Evolutionary conservation across 2,113 vertebrate species (phyloP).

Genomic region (Chlamydotis undulata): DNA sequence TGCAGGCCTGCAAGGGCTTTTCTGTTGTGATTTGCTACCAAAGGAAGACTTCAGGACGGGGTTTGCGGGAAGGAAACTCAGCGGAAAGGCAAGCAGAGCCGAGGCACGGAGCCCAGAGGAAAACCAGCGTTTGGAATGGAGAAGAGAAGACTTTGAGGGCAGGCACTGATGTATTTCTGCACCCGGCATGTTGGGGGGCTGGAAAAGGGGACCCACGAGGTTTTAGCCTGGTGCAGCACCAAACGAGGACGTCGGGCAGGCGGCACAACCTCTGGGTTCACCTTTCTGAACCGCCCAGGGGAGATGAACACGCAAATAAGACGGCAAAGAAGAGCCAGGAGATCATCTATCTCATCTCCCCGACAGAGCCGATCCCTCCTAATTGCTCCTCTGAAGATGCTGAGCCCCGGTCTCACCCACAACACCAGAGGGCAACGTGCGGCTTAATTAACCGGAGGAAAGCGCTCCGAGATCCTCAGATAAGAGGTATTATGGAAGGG

Average conservation of each 20-base stretch:
- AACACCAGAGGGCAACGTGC: slow-evolving; percentile 27
- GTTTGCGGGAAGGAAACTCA: not conserved
- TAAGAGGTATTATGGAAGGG: slow-evolving; percentile 58
- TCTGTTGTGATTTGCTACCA: not conserved
- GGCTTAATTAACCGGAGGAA: slow-evolving; percentile 47
- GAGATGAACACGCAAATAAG: slow-evolving; percentile 43
- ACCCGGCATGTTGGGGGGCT: not conserved
- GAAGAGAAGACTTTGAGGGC: not conserved
- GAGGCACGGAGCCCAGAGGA: not conserved
- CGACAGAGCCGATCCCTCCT: not conserved
- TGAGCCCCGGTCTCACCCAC: not conserved
- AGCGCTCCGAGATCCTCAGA: slow-evolving; percentile 19
- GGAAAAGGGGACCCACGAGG: accelerated
- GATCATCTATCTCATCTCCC: not conserved
- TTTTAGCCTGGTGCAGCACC: not conserved
- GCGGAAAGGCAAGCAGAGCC: not conserved
- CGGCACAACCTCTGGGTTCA: not conserved
- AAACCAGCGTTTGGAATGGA: not conserved
- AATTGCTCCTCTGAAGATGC: not conserved
- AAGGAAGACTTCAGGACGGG: not conserved
- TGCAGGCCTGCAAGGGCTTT: not conserved
- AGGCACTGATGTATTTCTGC: accelerated
- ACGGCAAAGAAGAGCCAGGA: not conserved
- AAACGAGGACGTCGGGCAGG: not conserved
- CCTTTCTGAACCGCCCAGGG: not conserved